phyloP scores from a whole-genome alignment of 1,140 invertebrate species.

The Bombus balteatus region DNA sequence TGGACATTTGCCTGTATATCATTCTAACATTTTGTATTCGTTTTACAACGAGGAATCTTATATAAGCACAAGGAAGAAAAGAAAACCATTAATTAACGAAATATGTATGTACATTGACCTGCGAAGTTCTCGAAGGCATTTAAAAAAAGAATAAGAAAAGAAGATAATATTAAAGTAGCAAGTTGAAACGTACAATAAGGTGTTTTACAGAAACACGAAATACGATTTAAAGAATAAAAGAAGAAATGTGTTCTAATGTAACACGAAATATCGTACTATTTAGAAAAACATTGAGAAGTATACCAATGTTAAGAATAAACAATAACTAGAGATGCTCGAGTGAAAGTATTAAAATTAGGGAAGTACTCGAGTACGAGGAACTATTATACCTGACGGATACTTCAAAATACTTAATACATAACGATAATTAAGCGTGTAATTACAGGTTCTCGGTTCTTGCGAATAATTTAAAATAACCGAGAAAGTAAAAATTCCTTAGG shows the following conservation, averaged over 20 bases:
- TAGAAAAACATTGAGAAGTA: not conserved
- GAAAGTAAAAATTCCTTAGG: not conserved
- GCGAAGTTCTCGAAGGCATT: not conserved
- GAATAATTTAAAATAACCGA: too few relatives aligned
- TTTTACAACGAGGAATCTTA: conserved; percentile 38
- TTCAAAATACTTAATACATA: conserved; percentile 17
- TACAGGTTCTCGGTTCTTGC: not conserved
- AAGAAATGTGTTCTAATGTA: not conserved
- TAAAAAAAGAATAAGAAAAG: not conserved
- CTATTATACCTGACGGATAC: not conserved
- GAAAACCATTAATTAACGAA: conserved; percentile 36
- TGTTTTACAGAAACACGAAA: not conserved
- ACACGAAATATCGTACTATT: not conserved
- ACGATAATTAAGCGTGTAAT: conserved; percentile 17
- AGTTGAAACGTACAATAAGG: conserved; percentile 7
- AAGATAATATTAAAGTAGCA: not conserved
- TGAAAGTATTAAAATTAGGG: conserved; percentile 1
- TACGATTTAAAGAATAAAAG: not conserved
- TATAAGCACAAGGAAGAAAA: not conserved
- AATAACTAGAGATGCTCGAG: not conserved
- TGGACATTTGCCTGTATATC: not conserved
- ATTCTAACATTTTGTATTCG: conserved; percentile 12
- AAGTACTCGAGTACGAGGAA: not conserved
- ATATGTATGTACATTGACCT: conserved; percentile 20
- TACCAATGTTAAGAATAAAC: not conserved